Conservation (phyloP, 2,797 vertebrate genomes). For the Mus spretus region DNA sequence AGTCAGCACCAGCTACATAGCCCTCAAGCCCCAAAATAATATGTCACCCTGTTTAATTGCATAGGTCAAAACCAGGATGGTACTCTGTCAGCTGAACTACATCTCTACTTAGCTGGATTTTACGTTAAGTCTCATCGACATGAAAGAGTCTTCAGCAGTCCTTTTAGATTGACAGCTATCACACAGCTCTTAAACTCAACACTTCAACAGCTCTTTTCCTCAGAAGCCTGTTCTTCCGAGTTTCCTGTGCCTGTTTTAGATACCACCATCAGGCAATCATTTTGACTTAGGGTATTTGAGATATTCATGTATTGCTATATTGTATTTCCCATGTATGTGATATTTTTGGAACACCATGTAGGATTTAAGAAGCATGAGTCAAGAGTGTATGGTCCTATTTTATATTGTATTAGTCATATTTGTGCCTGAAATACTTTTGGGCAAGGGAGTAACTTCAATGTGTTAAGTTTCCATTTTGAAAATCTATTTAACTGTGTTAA, state of each 20-base stretch:
- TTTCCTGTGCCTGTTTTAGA: slow-evolving; percentile 40
- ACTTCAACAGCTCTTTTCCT: neutral
- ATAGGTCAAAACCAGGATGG: accelerated
- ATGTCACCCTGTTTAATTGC: neutral
- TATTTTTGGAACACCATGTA: neutral
- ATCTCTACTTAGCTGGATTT: neutral
- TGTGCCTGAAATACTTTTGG: neutral
- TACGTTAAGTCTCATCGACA: slow-evolving; percentile 38
- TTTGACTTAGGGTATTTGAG: neutral
- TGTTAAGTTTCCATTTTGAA: neutral
- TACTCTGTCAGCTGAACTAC: neutral
- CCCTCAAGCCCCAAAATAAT: neutral
- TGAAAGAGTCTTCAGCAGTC: neutral
- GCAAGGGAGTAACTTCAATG: neutral
- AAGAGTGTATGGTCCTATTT: neutral
- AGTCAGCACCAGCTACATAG: neutral
- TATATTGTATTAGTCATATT: neutral
- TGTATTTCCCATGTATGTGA: neutral
- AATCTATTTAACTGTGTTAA: neutral
- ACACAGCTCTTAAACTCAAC: neutral
- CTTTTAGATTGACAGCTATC: neutral
- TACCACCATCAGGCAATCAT: neutral
- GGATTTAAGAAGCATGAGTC: neutral
- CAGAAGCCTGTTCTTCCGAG: neutral
- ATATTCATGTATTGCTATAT: neutral